These are phyloP conservation scores for Drosophila testacea DNA, from an alignment of 2,888 invertebrate genomes.

Conservation along the genomic window DNA sequence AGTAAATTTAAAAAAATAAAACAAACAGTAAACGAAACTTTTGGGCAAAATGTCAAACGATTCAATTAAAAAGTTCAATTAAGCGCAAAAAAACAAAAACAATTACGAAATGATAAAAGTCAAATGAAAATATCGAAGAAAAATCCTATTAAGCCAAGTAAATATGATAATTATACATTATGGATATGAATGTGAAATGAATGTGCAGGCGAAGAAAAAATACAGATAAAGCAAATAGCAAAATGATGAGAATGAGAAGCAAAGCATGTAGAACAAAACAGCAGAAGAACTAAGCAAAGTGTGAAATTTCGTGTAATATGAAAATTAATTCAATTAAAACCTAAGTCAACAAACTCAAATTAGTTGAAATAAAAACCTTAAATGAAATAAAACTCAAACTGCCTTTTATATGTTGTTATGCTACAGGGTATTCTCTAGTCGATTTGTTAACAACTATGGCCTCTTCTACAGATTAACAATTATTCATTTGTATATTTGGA, in stretches of 20 bases:
- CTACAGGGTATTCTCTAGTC: background rate
- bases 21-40: slow-evolving; percentile 40
- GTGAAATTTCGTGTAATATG: slow-evolving; percentile 65
- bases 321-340: slow-evolving; percentile 68
- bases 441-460: background rate
- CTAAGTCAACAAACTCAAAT: slow-evolving; percentile 71
- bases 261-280: slow-evolving; percentile 25
- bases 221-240: slow-evolving; percentile 32
- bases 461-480: too few relatives aligned
- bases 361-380: slow-evolving; percentile 69
- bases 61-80: slow-evolving; percentile 71
- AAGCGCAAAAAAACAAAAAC: slow-evolving; percentile 32
- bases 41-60: slow-evolving; percentile 64
- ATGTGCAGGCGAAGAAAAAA: slow-evolving; percentile 32
- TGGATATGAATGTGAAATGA: slow-evolving; percentile 43
- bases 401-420: background rate
- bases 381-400: slow-evolving; percentile 42
- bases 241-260: slow-evolving; percentile 34
- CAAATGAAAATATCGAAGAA: slow-evolving; percentile 33
- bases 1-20: background rate
- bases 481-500: too few relatives aligned
- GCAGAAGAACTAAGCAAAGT: slow-evolving; percentile 61
- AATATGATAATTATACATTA: slow-evolving; percentile 64
- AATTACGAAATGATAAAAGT: slow-evolving; percentile 25
- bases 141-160: slow-evolving; percentile 80